Base-by-base conservation (phyloP, 2,888 invertebrate genomes). In the Zygogramma bicolorata region DNA sequence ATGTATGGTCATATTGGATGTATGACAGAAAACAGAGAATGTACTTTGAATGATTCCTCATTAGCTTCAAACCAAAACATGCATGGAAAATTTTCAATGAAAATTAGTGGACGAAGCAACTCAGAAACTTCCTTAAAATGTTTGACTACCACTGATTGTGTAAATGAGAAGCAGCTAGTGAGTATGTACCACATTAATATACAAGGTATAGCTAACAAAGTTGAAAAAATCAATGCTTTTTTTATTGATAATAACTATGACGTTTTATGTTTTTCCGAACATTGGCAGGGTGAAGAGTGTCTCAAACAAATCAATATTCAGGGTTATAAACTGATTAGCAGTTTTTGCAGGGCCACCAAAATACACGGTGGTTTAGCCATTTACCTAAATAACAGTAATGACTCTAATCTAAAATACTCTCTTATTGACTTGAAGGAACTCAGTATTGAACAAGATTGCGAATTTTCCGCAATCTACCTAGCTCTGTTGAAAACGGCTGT, bases 311-410 rank as follows among this genome's bases (percentile, higher is more conserved):
- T n/a, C n/a, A n/a, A n/a, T n/a, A n/a, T n/a, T n/a, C n/a, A n/a
- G n/a, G n/a, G n/a, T n/a, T n/a, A n/a, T n/a, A n/a, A n/a, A n/a
- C n/a, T n/a, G n/a, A n/a, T n/a, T n/a, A n/a, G n/a, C n/a, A n/a
- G n/a, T n/a, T n/a, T n/a, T 29, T 38, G 7, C 38, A 38, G 38
- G 13, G 10, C 13, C 38, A 38, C 4, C 10, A 38, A 38, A 38
- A 25, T 58, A 27, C 27, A 58, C 6, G 58, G 58, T 58, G 58
- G 20, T 25, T 18, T 58, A 58, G 22, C 58, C 58, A 58, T 58
- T 58, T 58, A 58, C 58, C 22, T 58, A 15, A 58, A 25, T 58
- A 58, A 58, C 58, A 58, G 27, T 27, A 58, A 58, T 58, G 7
- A 25, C 58, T 58, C 25, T 7, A 4, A 25, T 27, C 27, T 58